Percentiles rank a stretch among this genome's conserved stretches.
phyloP scores from a whole-genome alignment of 2,888 invertebrate genomes.

The Hoplodrina blanda region DNA sequence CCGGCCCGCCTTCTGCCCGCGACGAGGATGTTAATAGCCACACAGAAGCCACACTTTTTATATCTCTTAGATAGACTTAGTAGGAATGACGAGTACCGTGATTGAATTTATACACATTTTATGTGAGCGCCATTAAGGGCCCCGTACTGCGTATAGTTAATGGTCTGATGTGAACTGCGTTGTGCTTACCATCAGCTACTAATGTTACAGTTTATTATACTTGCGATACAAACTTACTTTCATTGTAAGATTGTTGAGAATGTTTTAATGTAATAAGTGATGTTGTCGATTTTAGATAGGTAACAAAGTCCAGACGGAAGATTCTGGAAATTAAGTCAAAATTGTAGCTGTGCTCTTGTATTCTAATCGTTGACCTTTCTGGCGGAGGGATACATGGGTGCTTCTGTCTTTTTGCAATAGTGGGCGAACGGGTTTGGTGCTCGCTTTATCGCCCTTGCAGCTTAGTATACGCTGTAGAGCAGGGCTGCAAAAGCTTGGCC shows the following conservation, averaged over 20 bases:
- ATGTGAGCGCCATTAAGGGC: conserved; percentile 39
- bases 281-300: not conserved
- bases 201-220: not conserved
- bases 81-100: conserved; percentile 55
- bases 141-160: conserved; percentile 35
- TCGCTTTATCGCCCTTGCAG: conserved; percentile 80
- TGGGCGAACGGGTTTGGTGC: conserved; percentile 78
- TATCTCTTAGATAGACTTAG: conserved; percentile 53
- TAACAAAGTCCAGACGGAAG: conserved; percentile 12
- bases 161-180: conserved; percentile 27
- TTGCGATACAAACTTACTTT: not conserved
- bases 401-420: conserved; percentile 70
- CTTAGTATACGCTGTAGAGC: conserved; percentile 76
- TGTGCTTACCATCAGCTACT: conserved; percentile 10
- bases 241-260: not conserved
- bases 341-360: conserved; percentile 53
- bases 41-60: conserved; percentile 74
- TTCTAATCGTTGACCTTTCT: conserved; percentile 67
- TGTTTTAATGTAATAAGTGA: not conserved
- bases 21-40: conserved; percentile 72
- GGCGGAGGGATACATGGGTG: conserved; percentile 59
- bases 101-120: conserved; percentile 54
- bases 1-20: conserved; percentile 58
- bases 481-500: conserved; percentile 83
- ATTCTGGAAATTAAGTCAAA: conserved; percentile 41